Base-by-base conservation (phyloP, 2,113 vertebrate genomes). In the Odobenus rosmarus region DNA sequence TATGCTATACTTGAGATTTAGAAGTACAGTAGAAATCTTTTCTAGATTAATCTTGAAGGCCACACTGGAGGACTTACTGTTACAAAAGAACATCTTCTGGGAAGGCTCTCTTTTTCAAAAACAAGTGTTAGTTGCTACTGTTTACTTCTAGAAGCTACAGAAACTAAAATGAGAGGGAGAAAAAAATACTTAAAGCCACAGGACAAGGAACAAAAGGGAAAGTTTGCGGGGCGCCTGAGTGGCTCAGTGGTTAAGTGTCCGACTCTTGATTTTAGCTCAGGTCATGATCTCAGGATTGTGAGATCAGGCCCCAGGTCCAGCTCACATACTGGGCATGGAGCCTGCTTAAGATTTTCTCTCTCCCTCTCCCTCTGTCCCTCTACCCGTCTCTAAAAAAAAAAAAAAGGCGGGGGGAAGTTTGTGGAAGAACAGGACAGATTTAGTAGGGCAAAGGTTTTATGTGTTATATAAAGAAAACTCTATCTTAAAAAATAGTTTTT, bases 131-230 rank as follows among this genome's bases (percentile, higher is more conserved):
- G 31, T 61, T 59, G 16, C 77, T 88, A 93, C 28, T 83, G 12
- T 55, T 89, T 85, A 69, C 57, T 88, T 94, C 82, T 77, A 83
- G 93, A 86, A 90, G 64, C 62, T 86, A 79, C 71, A 95, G 19
- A 84, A n/a, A 42, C 42, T 76, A 76, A 81, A 67, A 88, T 46
- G 36, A 53, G 33, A 49, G 42, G 28, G 49, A 4, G 3, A 15
- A 42, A 55, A 74, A 74, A 85, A 76, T 72, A 16, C 62, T 88
- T 46, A 91, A 72, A 84, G 31, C 16, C 13, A 36, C 3, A 61
- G 59, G 55, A 59, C 53, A 88, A 96, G 59, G 19, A 77, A 93
- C 6, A 72, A 64, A 85, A 83, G 42, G 42, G 36, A 57, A 93
- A 93, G 53, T 57, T 0, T 88, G 36, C 59, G 16, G 64, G 64